Conservation (phyloP, 2,888 invertebrate species). For the Sicus ferrugineus region DNA sequence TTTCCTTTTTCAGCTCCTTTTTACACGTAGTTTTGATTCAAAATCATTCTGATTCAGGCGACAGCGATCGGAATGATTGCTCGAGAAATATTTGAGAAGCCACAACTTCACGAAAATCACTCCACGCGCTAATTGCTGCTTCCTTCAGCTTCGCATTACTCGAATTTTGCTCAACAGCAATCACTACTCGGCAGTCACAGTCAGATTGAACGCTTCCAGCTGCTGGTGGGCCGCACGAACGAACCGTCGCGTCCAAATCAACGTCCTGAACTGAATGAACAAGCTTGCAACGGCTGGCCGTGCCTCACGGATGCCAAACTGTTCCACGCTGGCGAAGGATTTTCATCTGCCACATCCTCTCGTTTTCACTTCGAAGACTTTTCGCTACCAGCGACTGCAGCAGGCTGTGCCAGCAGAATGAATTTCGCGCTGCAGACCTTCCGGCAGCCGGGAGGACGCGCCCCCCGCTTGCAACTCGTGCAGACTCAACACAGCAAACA, state of each 20-base stretch:
- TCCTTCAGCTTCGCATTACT: no score
- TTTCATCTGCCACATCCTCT: slow-evolving; percentile 12
- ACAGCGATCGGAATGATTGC: no score
- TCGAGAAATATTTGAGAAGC: no score
- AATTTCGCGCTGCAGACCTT: slow-evolving; percentile 14
- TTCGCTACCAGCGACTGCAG: slow-evolving; percentile 2
- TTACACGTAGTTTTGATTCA: no score
- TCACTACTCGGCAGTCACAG: no score
- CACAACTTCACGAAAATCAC: no score
- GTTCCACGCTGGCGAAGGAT: neutral
- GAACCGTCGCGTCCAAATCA: slow-evolving; percentile 37
- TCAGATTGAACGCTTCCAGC: neutral
- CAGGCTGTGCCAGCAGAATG: slow-evolving; percentile 16
- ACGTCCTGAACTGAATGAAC: slow-evolving; percentile 37
- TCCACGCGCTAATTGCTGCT: no score
- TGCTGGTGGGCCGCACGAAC: slow-evolving; percentile 1
- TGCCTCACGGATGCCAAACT: slow-evolving; percentile 8
- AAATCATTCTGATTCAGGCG: no score
- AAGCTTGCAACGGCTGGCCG: neutral
- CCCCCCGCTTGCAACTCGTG: no score
- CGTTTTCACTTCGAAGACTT: slow-evolving; percentile 13
- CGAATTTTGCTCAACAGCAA: no score
- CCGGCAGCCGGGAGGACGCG: slow-evolving; percentile 6
- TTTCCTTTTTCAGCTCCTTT: no score
- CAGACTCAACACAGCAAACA: no score